Evolutionary conservation across 2,888 invertebrate genomes (phyloP).

Genomic region (Criorhina ranunculi): DNA sequence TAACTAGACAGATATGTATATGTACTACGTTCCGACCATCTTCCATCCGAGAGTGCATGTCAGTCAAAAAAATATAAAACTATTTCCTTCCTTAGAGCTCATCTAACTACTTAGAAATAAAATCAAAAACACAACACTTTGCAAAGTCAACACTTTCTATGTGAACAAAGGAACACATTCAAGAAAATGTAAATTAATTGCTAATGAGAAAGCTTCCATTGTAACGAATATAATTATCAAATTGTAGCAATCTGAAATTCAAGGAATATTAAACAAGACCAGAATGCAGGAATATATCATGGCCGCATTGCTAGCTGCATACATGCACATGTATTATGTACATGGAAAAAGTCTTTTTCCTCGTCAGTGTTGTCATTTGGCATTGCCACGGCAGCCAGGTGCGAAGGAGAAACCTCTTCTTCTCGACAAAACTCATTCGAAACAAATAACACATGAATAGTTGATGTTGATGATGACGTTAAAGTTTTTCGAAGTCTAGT

Average conservation of each 20-base stretch:
- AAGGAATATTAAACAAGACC: background rate
- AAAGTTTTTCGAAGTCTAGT: background rate
- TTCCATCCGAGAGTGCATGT: no score
- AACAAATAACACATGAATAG: slow-evolving; percentile 16
- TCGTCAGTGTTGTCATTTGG: no score
- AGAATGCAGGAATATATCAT: background rate
- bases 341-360: no score
- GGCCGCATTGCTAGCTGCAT: no score
- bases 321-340: no score
- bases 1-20: no score
- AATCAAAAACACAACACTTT: no score
- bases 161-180: background rate
- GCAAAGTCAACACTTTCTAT: background rate
- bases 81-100: no score
- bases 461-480: slow-evolving; percentile 4
- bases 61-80: no score
- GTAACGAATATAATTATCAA: slow-evolving; percentile 4
- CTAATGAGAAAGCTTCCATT: background rate
- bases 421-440: slow-evolving; percentile 17
- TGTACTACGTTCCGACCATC: no score
- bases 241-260: background rate
- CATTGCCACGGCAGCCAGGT: background rate
- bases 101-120: no score
- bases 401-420: background rate
- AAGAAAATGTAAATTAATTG: background rate